These are phyloP conservation scores for Agriopis marginaria DNA, from an alignment of 2,888 invertebrate species.

Conservation along the genomic window DNA sequence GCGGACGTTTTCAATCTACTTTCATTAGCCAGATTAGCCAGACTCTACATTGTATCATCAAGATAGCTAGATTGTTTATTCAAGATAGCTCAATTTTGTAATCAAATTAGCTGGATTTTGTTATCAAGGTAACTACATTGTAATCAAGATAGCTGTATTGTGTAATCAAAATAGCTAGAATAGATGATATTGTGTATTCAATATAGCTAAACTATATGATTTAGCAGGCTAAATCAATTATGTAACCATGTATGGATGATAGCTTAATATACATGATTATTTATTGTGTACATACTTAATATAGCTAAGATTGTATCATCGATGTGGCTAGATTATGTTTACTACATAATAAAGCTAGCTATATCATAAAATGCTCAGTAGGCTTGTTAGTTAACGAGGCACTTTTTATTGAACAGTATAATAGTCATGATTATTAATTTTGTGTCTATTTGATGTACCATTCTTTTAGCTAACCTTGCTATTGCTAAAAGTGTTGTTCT, in stretches of 20 bases:
- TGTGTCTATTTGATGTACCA: neutral
- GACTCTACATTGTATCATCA: too few relatives aligned
- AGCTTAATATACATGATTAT: too few relatives aligned
- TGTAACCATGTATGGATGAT: too few relatives aligned
- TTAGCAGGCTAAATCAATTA: too few relatives aligned
- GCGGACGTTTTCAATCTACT: too few relatives aligned
- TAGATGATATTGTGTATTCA: neutral
- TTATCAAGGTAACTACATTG: neutral
- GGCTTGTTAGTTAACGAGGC: neutral
- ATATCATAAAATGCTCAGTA: neutral
- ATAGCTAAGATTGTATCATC: neutral
- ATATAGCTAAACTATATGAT: neutral
- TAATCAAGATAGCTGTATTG: neutral
- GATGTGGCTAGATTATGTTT: neutral
- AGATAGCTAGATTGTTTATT: neutral
- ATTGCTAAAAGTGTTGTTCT: neutral
- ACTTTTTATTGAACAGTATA: conserved; percentile 4
- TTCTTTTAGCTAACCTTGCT: neutral
- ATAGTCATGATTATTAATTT: neutral
- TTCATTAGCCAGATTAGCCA: too few relatives aligned
- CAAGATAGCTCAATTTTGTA: neutral
- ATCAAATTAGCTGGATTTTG: neutral
- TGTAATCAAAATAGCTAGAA: neutral
- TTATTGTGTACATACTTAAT: neutral
- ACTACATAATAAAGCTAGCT: neutral